Base-by-base conservation (phyloP, 2,888 invertebrate genomes). In the Eilema caniola region DNA sequence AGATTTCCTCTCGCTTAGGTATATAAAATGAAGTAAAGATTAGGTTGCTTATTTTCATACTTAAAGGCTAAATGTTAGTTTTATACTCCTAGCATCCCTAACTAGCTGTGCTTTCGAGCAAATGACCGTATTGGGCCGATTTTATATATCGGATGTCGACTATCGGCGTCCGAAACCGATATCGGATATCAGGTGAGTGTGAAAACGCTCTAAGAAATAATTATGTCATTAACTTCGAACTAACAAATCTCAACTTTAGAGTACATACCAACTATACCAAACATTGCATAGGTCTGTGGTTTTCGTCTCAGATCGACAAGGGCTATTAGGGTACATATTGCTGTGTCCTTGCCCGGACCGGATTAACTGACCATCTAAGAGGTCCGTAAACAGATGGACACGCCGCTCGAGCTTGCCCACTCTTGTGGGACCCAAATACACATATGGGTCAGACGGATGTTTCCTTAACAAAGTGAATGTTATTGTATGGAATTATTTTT, bases 331-430 rank as follows among this genome's bases (percentile, higher is more conserved):
- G 57, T 57, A 33, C 23, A 53, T 57, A 11, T 66, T 25, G 31
- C 57, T 10, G 11, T 33, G 56, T 24, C 37, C 24, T 66, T 66
- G 8, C 28, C n/a, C 59, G 11, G 3, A 28, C 3, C 59, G 60
- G 66, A 66, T 66, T 66, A 66, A 66, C 41, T 59, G 59, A 41
- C 66, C 59, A 59, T 33, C 25, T 65, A 62, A 69, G 60, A 69
- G 63, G 60, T 64, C 37, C 24, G 59, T 37, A 61, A 69, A 69
- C 65, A 59, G 47, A 56, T 25, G 61, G 33, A 24, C 61, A 60
- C 10, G 25, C 5, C 14, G 10, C 20, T 31, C 23, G 11, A 65
- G 65, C 69, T 11, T 56, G 47, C 60, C 16, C 60, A 33, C 33
- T 60, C 41, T 62, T 67, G 41, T 67, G 33, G 33, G 67, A 67